Base-by-base conservation (phyloP, 1,140 invertebrate species). In the Drosophila albomicans region DNA sequence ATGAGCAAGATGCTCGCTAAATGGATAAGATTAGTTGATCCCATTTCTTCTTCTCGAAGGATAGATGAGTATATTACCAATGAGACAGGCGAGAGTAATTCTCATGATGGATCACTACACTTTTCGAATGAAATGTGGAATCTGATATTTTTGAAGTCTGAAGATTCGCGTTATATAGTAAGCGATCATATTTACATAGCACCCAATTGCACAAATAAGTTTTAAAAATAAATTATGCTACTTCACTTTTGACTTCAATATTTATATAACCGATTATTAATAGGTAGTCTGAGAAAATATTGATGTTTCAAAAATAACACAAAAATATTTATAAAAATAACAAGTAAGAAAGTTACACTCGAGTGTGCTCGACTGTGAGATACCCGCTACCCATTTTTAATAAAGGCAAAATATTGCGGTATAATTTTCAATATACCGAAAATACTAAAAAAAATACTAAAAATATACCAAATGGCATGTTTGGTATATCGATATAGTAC, bases 131-230 rank as follows among this genome's bases (percentile, higher is more conserved):
- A 13, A 46, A 30, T 25, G 8, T 32, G 25, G 11, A 35, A 67
- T 57, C 28, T 67, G 64, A 57, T 67, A 28, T 16, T 8, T 13
- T 48, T 6, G 8, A 28, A 2, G 16, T 6, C 16, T 7, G 1
- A 13, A 38, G 5, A 5, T 8, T 25, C 3, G 0, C 41, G 8
- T 48, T 67, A 11, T 67, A 67, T 67, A 57, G 25, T 10, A 15
- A 3, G n/a, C 13, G 15, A 38, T n/a, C 3, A 32, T 30, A 13
- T 51, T 51, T 28, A 5, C 28, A 38, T 2, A 57, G 25, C 25
- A 30, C 57, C 38, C 64, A 67, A 57, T 67, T 67, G 64, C 28
- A 43, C 52, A 67, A 67, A 67, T 57, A 67, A 25, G 0, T 57
- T 25, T 32, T 38, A 35, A 20, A 67, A 57, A 48, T 48, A 66